Evolutionary conservation across 1,140 invertebrate genomes (phyloP), one percentile per base, ranked within the genome.

Genomic region (Dysdera silvatica): DNA sequence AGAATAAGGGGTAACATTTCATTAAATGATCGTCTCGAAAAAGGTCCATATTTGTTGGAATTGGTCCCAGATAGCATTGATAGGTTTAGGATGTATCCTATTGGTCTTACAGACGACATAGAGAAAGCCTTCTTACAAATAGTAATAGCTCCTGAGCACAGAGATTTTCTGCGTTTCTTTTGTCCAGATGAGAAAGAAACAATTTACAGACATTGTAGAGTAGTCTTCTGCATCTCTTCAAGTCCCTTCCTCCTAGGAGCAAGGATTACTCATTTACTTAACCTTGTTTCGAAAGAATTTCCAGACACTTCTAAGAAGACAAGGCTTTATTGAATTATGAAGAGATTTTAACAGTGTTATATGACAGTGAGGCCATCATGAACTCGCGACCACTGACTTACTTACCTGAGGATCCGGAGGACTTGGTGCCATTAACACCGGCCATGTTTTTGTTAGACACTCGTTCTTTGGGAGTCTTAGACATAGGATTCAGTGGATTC

Each of bases 41-140:
- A 48, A 20, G 68, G 68, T 10, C 62, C 66, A 0, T 56, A 63
- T 68, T 61, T 77, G 2, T 69, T 78, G 14, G 73, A 78, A 55
- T 20, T 67, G 0, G 74, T 79, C 14, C 73, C 74, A 16, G 32
- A 68, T 1, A 57, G 77, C 23, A 35, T 78, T 29, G 28, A 73
- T 14, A 51, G 70, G n/a, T 79, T 80, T 66, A 57, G 76, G 52
- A 61, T 24, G 56, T 67, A 69, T 23, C 68, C 58, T 43, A 71
- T 72, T 61, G 76, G 69, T 18, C 69, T 77, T 0, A 70, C 72
- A 1, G 67, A 74, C 0, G 77, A 79, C 58, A 77, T 80, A 7
- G 59, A 67, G 26, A 74, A 74, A 41, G 77, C 74, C 0, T 79
- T 79, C 69, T 61, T 75, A 14, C 73, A 77, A 61, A 75, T 79